Evolutionary conservation across 2,888 invertebrate genomes (phyloP), one percentile per base, ranked within the genome.

Genomic region (Diaphora mendica): DNA sequence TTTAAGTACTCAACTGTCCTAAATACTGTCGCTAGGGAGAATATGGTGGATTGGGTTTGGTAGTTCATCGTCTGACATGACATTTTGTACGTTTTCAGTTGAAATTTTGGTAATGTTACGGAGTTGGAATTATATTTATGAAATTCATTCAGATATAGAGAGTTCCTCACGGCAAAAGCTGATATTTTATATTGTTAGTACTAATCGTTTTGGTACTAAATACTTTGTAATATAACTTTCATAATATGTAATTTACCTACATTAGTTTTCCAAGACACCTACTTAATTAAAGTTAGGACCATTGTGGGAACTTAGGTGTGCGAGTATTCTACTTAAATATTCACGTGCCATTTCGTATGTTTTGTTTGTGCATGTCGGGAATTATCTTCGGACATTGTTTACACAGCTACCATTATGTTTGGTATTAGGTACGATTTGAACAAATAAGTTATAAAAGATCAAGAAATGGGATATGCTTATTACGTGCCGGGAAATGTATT

Each of bases 381-480:
- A 59, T 26, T 48, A 68, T 3, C 17, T 11, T 70, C 79, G 79
- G 79, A 20, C 48, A 8, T 20, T 48, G 48, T 48, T 44, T 42
- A 42, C 44, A 17, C 15, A 17, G 44, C 44, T 44, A 2, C 0
- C 17, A 15, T 44, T 44, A 11, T 44, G 13, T 44, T 44, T 17
- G 17, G 17, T 3, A 44, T 44, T 39, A 39, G n/a, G n/a, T 20
- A 48, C 20, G 3, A 48, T 48, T 48, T 48, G 2, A 48, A 20
- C 48, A 20, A 17, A 48, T 4, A 20, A 48, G 15, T 44, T 44
- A 48, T 48, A 20, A 17, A 3, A 48, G 5, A 48, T 15, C 15
- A 17, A 48, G 48, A 20, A 48, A 20, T 48, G 17, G 20, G 5
- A 20, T 48, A 1, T 3, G 20, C 7, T 20, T 20, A 20, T 48